Conservation (phyloP, 2,888 invertebrate species). For the Drosophila atroscutellata region DNA sequence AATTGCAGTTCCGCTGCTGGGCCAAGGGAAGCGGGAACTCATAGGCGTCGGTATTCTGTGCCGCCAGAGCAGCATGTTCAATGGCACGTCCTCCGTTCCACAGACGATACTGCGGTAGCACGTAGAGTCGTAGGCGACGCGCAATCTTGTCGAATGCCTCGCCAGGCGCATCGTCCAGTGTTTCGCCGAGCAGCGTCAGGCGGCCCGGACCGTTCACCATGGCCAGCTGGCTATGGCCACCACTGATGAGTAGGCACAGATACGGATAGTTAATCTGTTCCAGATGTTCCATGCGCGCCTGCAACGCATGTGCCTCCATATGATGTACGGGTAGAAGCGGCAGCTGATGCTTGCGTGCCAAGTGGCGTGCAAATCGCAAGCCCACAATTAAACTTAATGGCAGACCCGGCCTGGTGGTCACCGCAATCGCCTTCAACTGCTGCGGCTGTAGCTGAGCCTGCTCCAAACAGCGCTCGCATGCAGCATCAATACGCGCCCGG, state of each 20-base stretch:
- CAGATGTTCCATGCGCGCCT: slow-evolving; percentile 89
- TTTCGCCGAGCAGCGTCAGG: slow-evolving; percentile 92
- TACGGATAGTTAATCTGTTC: slow-evolving; percentile 92
- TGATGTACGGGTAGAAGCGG: slow-evolving; percentile 98
- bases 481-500: slow-evolving; percentile 90
- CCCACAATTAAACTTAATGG: slow-evolving; percentile 91
- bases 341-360: slow-evolving; percentile 88
- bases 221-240: slow-evolving; percentile 95
- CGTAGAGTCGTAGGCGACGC: slow-evolving; percentile 92
- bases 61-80: slow-evolving; percentile 90
- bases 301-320: slow-evolving; percentile 99
- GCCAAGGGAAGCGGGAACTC: slow-evolving; percentile 89
- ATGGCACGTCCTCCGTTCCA: slow-evolving; percentile 94
- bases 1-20: slow-evolving; percentile 91
- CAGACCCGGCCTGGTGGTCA: slow-evolving; percentile 94
- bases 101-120: slow-evolving; percentile 88
- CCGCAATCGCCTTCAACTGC: slow-evolving; percentile 94
- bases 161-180: slow-evolving; percentile 95
- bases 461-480: slow-evolving; percentile 89
- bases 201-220: slow-evolving; percentile 90
- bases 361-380: slow-evolving; percentile 91
- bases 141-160: slow-evolving; percentile 97
- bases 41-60: slow-evolving; percentile 88
- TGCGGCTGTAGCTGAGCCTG: slow-evolving; percentile 87
- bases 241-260: slow-evolving; percentile 95